phyloP scores from a whole-genome alignment of 2,113 vertebrate species.

The Myiopsitta monachus region DNA sequence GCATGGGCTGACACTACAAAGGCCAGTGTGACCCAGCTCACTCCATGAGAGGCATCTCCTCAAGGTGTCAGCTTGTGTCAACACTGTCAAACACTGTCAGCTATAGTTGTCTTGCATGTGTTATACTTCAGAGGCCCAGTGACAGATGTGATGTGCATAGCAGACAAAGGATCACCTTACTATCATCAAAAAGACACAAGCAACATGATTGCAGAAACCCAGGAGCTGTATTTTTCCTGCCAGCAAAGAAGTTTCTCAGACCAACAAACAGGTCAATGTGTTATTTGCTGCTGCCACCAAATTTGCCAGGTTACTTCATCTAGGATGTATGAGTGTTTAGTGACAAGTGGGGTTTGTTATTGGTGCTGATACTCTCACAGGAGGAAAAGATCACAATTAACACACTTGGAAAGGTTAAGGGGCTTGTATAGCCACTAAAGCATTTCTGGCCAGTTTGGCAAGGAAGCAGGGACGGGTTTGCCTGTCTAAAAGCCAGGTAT shows the following conservation, averaged over 20 bases:
- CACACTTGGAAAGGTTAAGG: neutral
- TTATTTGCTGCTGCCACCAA: neutral
- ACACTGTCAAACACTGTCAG: neutral
- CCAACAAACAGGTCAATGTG: neutral
- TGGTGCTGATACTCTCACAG: neutral
- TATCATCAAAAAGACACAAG: accelerated
- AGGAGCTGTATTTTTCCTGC: neutral
- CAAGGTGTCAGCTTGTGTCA: too few relatives aligned
- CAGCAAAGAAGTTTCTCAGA: neutral
- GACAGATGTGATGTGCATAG: neutral
- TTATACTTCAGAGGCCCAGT: neutral
- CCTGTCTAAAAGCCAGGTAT: neutral
- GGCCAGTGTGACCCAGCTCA: neutral
- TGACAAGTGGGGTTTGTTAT: neutral
- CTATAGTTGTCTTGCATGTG: neutral
- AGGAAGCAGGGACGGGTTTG: neutral
- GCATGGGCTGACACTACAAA: neutral
- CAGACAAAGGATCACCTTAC: neutral
- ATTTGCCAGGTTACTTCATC: neutral
- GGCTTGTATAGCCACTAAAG: neutral
- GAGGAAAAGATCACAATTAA: neutral
- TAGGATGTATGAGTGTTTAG: neutral
- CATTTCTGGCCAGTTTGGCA: neutral
- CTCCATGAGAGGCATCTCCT: neutral
- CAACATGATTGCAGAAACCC: neutral